A percentile compares a stretch with the other conserved stretches of the same genome.
These are phyloP conservation scores for Chirona hameri DNA, from an alignment of 2,888 invertebrate species.

Conservation along the genomic window DNA sequence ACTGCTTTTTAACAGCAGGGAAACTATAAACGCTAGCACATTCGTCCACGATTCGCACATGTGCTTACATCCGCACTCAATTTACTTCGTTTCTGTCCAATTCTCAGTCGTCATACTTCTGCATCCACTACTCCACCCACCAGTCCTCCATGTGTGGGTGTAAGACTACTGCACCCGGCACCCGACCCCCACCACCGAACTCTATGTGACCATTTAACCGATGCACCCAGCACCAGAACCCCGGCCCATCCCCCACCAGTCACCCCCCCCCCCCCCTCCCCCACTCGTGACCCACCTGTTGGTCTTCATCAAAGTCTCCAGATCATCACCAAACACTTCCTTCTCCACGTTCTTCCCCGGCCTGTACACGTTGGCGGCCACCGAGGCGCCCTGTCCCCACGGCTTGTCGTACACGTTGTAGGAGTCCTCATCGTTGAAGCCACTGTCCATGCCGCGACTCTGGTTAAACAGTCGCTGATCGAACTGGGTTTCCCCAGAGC, in stretches of 20 bases:
- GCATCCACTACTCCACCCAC: no score
- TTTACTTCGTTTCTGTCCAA: no score
- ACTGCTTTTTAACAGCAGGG: no score
- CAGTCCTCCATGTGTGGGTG: no score
- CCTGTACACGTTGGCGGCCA: conserved; percentile 85
- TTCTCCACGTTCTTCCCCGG: conserved; percentile 82
- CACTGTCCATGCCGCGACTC: conserved; percentile 85
- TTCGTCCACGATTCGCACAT: no score
- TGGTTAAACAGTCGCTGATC: conserved; percentile 96
- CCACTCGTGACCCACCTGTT: conserved; percentile 57
- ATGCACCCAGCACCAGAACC: no score
- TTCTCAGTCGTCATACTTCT: no score
- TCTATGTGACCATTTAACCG: no score
- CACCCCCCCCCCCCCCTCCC: conserved; percentile 50
- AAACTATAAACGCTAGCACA: no score
- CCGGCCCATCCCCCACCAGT: neutral
- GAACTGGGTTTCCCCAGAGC: conserved; percentile 74
- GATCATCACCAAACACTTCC: conserved; percentile 84
- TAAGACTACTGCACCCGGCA: neutral
- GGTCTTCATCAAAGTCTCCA: conserved; percentile 82
- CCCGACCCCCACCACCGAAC: neutral
- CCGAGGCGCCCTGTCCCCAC: conserved; percentile 84
- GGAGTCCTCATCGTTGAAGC: conserved; percentile 93
- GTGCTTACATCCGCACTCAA: no score
- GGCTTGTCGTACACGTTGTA: conserved; percentile 98